Evolutionary conservation across 2,888 invertebrate genomes (phyloP).

Genomic region (Dolichopus griseipennis): DNA sequence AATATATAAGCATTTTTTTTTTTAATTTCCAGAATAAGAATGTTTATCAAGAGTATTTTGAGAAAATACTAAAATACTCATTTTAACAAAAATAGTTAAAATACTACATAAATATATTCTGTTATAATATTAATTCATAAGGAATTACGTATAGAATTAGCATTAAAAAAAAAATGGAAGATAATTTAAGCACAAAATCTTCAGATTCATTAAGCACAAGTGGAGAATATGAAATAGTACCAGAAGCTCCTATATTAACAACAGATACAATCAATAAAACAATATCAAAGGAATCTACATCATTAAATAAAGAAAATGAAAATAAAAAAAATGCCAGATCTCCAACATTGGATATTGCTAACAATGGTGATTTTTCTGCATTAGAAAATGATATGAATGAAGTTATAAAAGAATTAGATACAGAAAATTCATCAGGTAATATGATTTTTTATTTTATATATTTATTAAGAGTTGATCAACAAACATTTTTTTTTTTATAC

Average conservation of each 20-base stretch:
- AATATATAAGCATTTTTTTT: no score
- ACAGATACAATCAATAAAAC: neutral
- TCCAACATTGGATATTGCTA: conserved; percentile 54
- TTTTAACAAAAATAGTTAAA: no score
- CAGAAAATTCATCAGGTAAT: conserved; percentile 19
- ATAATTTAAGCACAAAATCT: conserved; percentile 57
- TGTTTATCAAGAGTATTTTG: neutral
- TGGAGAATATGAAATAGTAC: conserved; percentile 62
- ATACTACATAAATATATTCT: no score
- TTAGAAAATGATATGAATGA: conserved; percentile 53
- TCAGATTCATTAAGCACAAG: conserved; percentile 59
- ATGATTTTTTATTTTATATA: neutral
- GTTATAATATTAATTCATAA: no score
- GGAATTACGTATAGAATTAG: no score
- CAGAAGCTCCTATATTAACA: conserved; percentile 42
- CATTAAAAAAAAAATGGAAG: conserved; percentile 46
- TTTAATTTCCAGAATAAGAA: no score
- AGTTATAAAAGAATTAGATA: conserved; percentile 43
- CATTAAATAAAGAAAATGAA: conserved; percentile 22
- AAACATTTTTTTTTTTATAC: no score
- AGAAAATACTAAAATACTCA: no score
- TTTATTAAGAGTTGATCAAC: no score
- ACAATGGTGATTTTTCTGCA: conserved; percentile 56
- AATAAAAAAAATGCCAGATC: conserved; percentile 33
- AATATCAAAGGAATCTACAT: neutral